Evolutionary conservation across 2,797 vertebrate genomes (phyloP).

Genomic region (Macropus fuliginosus): DNA sequence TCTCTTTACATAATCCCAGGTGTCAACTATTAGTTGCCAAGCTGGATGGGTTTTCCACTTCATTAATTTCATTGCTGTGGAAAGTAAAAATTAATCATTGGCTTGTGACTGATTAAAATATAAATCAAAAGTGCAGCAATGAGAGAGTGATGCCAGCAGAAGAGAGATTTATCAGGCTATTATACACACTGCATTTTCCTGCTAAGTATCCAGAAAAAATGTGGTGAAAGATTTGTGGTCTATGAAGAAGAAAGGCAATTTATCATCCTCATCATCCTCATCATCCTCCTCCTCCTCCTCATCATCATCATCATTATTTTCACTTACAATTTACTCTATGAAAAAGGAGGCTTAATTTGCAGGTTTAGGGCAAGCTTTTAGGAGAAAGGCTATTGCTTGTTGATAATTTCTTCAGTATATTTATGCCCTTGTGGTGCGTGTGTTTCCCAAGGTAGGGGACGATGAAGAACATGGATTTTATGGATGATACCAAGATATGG

Average conservation of each 20-base stretch:
- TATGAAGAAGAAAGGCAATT: neutral
- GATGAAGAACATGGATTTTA: neutral
- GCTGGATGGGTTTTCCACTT: conserved; percentile 64
- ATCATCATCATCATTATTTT: conserved; percentile 16
- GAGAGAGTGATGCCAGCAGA: conserved; percentile 31
- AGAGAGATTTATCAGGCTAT: conserved; percentile 23
- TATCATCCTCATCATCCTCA: no score
- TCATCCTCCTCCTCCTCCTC: no score
- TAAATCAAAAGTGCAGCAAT: conserved; percentile 61
- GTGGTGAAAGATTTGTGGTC: conserved; percentile 24
- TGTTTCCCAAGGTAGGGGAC: neutral
- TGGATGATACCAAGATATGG: neutral
- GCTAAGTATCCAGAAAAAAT: conserved; percentile 54
- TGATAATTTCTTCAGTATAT: neutral
- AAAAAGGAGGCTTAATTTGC: neutral
- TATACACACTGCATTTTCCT: conserved; percentile 22
- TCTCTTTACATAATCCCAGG: conserved; percentile 23
- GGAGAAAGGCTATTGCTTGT: neutral
- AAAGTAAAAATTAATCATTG: conserved; percentile 76
- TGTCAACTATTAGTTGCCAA: conserved; percentile 57
- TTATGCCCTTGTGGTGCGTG: neutral
- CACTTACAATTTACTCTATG: neutral
- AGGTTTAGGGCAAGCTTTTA: neutral
- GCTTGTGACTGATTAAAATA: conserved; percentile 72
- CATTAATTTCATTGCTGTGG: conserved; percentile 33